A percentile compares a stretch with the other conserved stretches of the same genome.
phyloP scores from a whole-genome alignment of 2,113 vertebrate species.

The Puffinus mauretanicus region DNA sequence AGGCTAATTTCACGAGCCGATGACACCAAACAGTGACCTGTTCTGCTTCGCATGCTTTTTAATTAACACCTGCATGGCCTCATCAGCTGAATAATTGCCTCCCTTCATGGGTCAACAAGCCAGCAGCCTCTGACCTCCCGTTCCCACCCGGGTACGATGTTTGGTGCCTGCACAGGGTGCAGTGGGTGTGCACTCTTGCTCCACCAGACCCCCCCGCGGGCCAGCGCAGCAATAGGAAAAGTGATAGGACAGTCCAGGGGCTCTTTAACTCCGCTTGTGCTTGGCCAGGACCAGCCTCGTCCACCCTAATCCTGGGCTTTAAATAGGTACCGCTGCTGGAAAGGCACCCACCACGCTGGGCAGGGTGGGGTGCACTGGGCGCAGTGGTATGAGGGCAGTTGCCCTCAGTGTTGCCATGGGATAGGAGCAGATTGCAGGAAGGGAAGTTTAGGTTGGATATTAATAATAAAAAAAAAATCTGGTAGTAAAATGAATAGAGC shows the following conservation, averaged over 20 bases:
- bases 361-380: rapidly evolving
- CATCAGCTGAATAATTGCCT: constrained; percentile 50
- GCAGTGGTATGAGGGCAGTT: not conserved
- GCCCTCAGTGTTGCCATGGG: not conserved
- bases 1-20: constrained; percentile 20
- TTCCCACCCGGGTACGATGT: constrained; percentile 3
- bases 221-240: not conserved
- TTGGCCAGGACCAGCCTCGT: not conserved
- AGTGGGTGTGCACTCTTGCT: not conserved
- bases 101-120: constrained; percentile 59
- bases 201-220: rapidly evolving
- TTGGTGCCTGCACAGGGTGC: not conserved
- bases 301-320: not conserved
- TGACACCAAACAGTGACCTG: constrained; percentile 61
- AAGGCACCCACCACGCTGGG: rapidly evolving
- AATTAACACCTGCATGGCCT: constrained; percentile 66
- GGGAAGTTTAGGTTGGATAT: not conserved
- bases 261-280: not conserved
- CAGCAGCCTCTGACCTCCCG: not conserved
- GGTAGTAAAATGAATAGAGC: constrained; percentile 7
- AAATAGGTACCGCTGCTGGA: not conserved
- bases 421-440: not conserved
- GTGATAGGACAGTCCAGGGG: not conserved
- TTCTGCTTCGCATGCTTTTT: constrained; percentile 58
- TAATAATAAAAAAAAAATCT: not conserved